Evolutionary conservation across 2,113 vertebrate species (phyloP).

Genomic region (Tylochromis polylepis): DNA sequence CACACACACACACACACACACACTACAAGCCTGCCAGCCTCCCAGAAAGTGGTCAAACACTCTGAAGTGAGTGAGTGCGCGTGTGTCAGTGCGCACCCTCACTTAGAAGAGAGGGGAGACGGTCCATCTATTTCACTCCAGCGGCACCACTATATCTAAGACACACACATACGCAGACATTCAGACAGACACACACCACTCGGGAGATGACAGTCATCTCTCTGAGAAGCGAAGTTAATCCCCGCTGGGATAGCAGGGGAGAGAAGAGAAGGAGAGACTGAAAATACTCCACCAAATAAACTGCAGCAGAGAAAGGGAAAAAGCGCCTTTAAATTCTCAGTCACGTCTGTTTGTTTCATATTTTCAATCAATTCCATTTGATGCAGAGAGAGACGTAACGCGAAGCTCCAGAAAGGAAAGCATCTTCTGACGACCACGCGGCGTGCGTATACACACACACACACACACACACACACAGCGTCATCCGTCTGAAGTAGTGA

Average conservation of each 20-base stretch:
- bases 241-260: not conserved
- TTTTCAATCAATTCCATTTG: not conserved
- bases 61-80: not conserved
- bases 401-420: not conserved
- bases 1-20: not conserved
- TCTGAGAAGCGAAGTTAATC: constrained; percentile 28
- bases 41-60: constrained; percentile 29
- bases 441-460: rapidly evolving
- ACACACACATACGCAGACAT: not conserved
- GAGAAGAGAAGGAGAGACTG: not conserved
- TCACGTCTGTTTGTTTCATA: not conserved
- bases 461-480: not conserved
- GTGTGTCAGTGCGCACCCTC: not conserved
- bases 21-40: constrained; percentile 5
- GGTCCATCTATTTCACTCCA: constrained; percentile 36
- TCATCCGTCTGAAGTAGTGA: not conserved
- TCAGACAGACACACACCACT: constrained; percentile 7
- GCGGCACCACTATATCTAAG: not conserved
- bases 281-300: constrained; percentile 18
- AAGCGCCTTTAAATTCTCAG: not conserved
- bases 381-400: not conserved
- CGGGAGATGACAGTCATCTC: constrained; percentile 18
- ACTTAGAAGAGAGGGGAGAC: constrained; percentile 19
- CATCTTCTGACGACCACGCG: not conserved
- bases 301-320: not conserved